Conservation (phyloP, 1,140 invertebrate species). For the Telenomus remus region DNA sequence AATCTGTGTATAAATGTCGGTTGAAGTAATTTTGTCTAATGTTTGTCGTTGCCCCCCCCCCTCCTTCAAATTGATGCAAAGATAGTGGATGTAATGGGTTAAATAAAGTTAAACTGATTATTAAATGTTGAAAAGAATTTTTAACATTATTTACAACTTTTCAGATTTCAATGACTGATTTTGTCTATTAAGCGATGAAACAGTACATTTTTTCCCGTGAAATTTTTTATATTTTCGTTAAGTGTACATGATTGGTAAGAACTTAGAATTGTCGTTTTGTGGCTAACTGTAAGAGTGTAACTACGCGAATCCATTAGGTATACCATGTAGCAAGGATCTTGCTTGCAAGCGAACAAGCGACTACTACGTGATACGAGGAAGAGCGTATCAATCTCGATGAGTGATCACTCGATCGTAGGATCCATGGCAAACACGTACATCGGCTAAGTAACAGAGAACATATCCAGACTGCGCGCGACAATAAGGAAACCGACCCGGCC, state of each 20-base stretch:
- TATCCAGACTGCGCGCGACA: slow-evolving; percentile 24
- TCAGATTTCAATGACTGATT: too few relatives aligned
- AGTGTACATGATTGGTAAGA: slow-evolving; percentile 22
- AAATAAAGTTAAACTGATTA: too few relatives aligned
- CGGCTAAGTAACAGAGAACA: slow-evolving; percentile 21
- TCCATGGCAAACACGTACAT: slow-evolving; percentile 38
- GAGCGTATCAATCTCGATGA: slow-evolving; percentile 48
- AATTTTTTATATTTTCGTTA: background rate
- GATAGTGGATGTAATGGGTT: too few relatives aligned
- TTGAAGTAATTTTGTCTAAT: too few relatives aligned
- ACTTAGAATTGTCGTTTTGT: slow-evolving; percentile 29
- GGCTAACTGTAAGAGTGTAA: slow-evolving; percentile 43
- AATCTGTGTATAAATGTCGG: too few relatives aligned
- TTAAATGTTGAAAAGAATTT: too few relatives aligned
- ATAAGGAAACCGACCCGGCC: slow-evolving; percentile 29
- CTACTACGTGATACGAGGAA: slow-evolving; percentile 26
- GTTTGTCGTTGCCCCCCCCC: too few relatives aligned
- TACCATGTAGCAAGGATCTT: slow-evolving; percentile 28
- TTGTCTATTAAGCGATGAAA: too few relatives aligned
- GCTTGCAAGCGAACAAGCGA: slow-evolving; percentile 34
- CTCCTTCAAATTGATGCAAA: too few relatives aligned
- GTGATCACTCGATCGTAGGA: slow-evolving; percentile 43
- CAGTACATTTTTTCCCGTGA: too few relatives aligned
- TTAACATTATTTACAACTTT: too few relatives aligned
- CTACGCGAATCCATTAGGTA: slow-evolving; percentile 42